Percentiles rank a stretch among this genome's conserved stretches.
Conservation (phyloP, 1,140 invertebrate genomes). For the Temnothorax nylanderi region DNA sequence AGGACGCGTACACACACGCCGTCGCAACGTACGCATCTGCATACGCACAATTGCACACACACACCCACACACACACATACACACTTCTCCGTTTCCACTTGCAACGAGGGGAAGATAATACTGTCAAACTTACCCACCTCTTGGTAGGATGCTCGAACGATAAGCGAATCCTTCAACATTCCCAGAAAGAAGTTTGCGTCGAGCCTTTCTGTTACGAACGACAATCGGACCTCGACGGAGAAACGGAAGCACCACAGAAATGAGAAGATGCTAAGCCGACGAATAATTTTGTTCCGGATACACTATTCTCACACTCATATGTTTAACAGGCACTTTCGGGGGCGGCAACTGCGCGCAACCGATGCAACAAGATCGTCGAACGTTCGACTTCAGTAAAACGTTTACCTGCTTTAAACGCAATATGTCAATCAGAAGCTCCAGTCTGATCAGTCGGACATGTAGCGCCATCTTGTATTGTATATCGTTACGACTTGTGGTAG, state of each 20-base stretch:
- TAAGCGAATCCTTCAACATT: conserved; percentile 82
- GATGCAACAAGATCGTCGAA: neutral
- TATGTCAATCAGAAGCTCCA: conserved; percentile 64
- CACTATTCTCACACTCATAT: conserved; percentile 45
- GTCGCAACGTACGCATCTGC: no score
- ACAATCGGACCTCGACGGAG: neutral
- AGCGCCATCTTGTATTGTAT: conserved; percentile 61
- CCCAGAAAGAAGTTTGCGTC: conserved; percentile 76
- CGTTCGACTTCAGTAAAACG: conserved; percentile 4
- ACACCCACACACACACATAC: no score
- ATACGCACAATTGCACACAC: no score
- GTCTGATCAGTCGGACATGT: conserved; percentile 5
- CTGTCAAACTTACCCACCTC: conserved; percentile 84
- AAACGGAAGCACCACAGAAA: neutral
- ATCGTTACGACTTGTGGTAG: no score
- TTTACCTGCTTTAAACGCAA: conserved; percentile 63
- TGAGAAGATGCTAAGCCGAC: neutral
- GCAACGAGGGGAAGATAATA: conserved; percentile 33
- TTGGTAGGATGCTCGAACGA: conserved; percentile 80
- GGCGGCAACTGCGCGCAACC: neutral
- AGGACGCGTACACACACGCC: neutral
- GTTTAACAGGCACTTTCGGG: conserved; percentile 21
- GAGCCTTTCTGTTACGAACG: conserved; percentile 36
- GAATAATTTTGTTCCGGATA: neutral
- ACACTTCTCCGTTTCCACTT: neutral